phyloP scores from a whole-genome alignment of 2,888 invertebrate species.

The Dendrolimus houi region DNA sequence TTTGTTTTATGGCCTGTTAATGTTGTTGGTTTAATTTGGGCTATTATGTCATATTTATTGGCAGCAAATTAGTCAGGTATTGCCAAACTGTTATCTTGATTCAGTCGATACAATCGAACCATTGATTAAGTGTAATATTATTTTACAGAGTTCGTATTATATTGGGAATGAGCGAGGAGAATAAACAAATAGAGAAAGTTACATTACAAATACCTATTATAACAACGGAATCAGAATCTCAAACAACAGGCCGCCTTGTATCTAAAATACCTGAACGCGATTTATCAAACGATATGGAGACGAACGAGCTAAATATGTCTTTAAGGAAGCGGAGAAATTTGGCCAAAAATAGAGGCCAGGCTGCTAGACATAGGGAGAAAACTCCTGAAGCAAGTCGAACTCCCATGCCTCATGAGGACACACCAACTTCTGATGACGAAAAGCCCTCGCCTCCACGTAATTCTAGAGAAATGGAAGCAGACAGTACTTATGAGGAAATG shows the following conservation, averaged over 20 bases:
- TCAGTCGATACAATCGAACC: conserved; percentile 25
- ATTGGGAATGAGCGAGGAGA: conserved; percentile 51
- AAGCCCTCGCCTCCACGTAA: conserved; percentile 41
- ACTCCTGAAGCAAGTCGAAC: conserved; percentile 68
- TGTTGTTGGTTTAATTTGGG: conserved; percentile 36
- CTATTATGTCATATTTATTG: conserved; percentile 48
- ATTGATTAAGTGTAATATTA: conserved; percentile 29
- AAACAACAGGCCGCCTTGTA: conserved; percentile 39
- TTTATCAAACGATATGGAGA: conserved; percentile 41
- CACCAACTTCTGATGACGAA: conserved; percentile 77
- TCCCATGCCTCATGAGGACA: conserved; percentile 75
- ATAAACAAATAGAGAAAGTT: conserved; percentile 25
- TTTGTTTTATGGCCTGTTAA: conserved; percentile 23
- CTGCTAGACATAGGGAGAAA: conserved; percentile 64
- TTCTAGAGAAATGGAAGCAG: conserved; percentile 66
- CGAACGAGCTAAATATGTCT: conserved; percentile 63
- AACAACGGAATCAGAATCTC: conserved; percentile 51
- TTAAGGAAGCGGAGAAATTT: conserved; percentile 78
- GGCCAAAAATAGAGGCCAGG: conserved; percentile 72
- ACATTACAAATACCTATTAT: conserved; percentile 44
- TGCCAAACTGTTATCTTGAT: conserved; percentile 45
- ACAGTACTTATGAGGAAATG: conserved; percentile 68
- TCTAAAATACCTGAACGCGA: conserved; percentile 34
- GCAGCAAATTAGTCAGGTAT: conserved; percentile 36
- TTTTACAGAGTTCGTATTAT: conserved; percentile 31